Evolutionary conservation across 2,797 vertebrate genomes (phyloP).

Genomic region (Propithecus perrieri): DNA sequence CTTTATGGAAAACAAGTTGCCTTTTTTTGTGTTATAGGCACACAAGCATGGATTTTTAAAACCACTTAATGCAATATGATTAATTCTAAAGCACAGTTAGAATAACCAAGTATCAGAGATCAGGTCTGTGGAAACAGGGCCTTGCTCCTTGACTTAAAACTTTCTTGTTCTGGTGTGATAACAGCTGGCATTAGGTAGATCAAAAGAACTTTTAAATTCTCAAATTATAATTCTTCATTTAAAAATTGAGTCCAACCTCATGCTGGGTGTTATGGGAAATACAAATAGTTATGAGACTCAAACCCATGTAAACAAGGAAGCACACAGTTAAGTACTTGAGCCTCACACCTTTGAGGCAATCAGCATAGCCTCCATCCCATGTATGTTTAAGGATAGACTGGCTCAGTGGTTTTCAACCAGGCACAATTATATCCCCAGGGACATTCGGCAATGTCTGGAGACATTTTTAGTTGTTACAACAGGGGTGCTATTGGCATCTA

Average conservation of each 20-base stretch:
- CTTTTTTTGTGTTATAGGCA: neutral
- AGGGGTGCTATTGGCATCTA: neutral
- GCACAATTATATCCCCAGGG: neutral
- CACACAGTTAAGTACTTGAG: neutral
- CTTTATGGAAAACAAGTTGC: neutral
- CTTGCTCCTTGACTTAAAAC: neutral
- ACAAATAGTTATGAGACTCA: neutral
- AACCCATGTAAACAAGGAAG: neutral
- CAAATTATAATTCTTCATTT: neutral
- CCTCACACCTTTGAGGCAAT: neutral
- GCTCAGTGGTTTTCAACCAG: neutral
- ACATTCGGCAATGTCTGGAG: neutral
- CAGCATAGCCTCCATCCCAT: fast-evolving
- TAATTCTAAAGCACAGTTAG: neutral
- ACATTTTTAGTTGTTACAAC: neutral
- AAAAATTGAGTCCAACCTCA: neutral
- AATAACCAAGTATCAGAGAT: neutral
- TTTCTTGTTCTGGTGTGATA: neutral
- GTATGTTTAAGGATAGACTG: neutral
- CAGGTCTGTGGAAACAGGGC: neutral
- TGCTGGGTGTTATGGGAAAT: neutral
- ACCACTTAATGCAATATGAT: neutral
- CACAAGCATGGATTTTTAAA: neutral
- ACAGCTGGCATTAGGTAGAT: neutral
- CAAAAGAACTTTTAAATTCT: neutral